Evolutionary conservation across 37 sponge, comb jelly and placozoan species (phyloP).

Genomic region (Tethya wilhelma): DNA sequence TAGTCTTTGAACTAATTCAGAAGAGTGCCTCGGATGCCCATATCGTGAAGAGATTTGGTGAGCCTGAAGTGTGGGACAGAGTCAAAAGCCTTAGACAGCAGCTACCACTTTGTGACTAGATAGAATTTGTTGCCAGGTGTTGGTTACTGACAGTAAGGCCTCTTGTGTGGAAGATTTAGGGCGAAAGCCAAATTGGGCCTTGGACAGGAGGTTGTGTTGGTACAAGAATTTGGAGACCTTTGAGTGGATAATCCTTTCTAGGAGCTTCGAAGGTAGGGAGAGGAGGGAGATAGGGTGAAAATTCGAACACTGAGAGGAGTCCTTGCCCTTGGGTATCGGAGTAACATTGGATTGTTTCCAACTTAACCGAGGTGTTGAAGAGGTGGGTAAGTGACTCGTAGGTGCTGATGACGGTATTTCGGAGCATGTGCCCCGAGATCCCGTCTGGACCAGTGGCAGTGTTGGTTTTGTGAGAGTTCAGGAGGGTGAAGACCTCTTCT

Average conservation of each 20-base stretch:
- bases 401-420: not conserved
- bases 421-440: conserved; percentile 12
- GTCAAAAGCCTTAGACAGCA: conserved; percentile 11
- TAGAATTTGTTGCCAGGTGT: conserved; percentile 2
- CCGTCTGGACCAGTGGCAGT: conserved; percentile 38
- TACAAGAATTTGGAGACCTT: conserved; percentile 13
- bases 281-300: conserved; percentile 32
- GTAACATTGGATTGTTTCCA: conserved; percentile 26
- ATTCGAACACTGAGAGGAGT: conserved; percentile 7
- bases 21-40: conserved; percentile 15
- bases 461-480: too few species aligned
- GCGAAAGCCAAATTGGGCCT: conserved; percentile 30
- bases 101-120: not conserved
- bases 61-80: conserved; percentile 19
- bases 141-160: conserved; percentile 10
- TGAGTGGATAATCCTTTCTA: conserved; percentile 20
- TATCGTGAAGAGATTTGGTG: not conserved
- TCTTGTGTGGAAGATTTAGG: conserved; percentile 22
- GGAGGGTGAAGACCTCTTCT: not conserved
- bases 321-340: conserved; percentile 16
- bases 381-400: not conserved
- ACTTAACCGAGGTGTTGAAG: not conserved
- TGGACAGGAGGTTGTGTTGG: conserved; percentile 33
- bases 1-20: conserved; percentile 20
- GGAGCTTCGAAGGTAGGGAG: conserved; percentile 17